phyloP scores from a whole-genome alignment of 2,888 invertebrate genomes.

The Nephrotoma guestfalica region DNA sequence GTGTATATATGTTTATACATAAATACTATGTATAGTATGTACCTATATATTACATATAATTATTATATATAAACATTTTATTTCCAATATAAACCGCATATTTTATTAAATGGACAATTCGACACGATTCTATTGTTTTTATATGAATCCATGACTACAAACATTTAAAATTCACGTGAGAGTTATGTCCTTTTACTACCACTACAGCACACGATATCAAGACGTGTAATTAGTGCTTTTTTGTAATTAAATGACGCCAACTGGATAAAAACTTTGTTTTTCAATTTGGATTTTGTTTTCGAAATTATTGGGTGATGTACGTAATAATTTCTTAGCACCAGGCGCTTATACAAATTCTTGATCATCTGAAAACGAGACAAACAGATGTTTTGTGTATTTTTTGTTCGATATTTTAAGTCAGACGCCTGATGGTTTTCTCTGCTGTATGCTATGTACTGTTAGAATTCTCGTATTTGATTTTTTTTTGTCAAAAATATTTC shows the following conservation, averaged over 20 bases:
- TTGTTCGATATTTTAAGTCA: neutral
- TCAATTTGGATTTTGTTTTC: neutral
- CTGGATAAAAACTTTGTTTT: neutral
- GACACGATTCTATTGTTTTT: neutral
- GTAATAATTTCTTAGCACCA: neutral
- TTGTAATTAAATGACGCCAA: neutral
- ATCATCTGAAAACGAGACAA: neutral
- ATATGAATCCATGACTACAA: neutral
- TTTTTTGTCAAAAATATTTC: neutral
- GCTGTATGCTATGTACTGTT: neutral
- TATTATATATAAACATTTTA: neutral
- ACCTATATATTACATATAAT: neutral
- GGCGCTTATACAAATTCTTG: neutral
- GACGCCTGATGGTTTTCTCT: neutral
- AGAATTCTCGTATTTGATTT: neutral
- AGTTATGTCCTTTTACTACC: neutral
- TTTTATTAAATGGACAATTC: neutral
- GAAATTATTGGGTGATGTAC: neutral
- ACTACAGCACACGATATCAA: neutral
- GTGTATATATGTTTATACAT: too few species aligned
- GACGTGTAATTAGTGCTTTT: neutral
- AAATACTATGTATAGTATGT: too few species aligned
- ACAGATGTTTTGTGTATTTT: neutral
- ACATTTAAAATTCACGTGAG: neutral
- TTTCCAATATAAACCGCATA: neutral